Evolutionary conservation across 2,113 vertebrate species (phyloP).

Genomic region (Podocnemis expansa): DNA sequence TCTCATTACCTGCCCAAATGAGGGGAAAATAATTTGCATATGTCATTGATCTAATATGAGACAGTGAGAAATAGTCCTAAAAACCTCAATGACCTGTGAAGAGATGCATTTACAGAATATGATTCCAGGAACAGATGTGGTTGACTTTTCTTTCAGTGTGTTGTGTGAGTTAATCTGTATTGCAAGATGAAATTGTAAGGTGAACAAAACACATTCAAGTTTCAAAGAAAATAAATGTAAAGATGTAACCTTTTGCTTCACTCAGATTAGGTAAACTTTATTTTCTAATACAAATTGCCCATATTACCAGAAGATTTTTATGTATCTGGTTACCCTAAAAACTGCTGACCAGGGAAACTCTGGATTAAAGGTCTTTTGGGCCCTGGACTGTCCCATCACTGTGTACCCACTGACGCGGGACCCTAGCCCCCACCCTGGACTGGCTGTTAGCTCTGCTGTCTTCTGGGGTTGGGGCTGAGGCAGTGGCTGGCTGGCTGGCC

Average conservation of each 20-base stretch:
- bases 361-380: too few species aligned
- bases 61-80: slow-evolving; percentile 2
- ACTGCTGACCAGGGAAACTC: too few species aligned
- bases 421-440: too few species aligned
- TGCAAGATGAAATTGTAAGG: too few species aligned
- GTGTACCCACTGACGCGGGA: too few species aligned
- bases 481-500: too few species aligned
- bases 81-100: slow-evolving; percentile 32
- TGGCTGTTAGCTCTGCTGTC: too few species aligned
- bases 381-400: too few species aligned
- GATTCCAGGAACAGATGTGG: not conserved
- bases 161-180: not conserved
- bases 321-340: too few species aligned
- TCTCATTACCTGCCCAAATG: not conserved
- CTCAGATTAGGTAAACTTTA: not conserved
- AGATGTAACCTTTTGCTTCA: not conserved
- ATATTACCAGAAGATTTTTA: not conserved
- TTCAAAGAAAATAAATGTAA: not conserved
- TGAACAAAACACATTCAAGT: not conserved
- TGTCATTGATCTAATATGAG: not conserved
- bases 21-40: not conserved
- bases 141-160: not conserved
- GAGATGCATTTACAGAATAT: not conserved
- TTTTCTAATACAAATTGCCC: not conserved
- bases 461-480: too few species aligned